These are phyloP conservation scores for Scortum barcoo DNA, from an alignment of 2,113 vertebrate genomes.

Conservation along the genomic window DNA sequence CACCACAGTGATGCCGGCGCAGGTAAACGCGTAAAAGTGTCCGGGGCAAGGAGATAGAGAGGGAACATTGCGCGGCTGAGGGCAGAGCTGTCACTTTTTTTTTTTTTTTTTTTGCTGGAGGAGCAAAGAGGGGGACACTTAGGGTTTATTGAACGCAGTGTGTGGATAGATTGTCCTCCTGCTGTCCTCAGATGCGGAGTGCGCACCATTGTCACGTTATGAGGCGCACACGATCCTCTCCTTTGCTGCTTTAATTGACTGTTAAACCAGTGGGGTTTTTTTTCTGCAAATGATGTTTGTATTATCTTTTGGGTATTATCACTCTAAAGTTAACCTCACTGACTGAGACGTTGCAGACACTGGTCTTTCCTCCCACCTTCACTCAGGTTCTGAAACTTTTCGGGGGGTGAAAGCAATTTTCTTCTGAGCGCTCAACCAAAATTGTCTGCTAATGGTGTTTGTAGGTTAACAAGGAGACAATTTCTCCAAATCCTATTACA, in stretches of 20 bases:
- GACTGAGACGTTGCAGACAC: background rate
- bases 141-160: conserved; percentile 23
- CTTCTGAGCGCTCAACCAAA: conserved; percentile 37
- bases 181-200: conserved; percentile 25
- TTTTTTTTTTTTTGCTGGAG: too few species aligned
- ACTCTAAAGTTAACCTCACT: background rate
- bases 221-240: background rate
- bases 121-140: conserved; percentile 22
- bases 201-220: conserved; percentile 37
- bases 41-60: too few species aligned
- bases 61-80: background rate
- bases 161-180: conserved; percentile 19
- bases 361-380: background rate
- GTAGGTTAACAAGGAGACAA: conserved; percentile 76
- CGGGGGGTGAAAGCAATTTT: conserved; percentile 39
- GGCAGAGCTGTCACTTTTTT: conserved; percentile 20
- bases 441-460: conserved; percentile 78
- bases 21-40: conserved; percentile 74
- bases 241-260: background rate
- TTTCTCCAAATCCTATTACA: conserved; percentile 77
- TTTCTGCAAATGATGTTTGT: background rate
- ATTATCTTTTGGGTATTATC: background rate
- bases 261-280: background rate
- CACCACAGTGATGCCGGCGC: conserved; percentile 80
- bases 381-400: conserved; percentile 59